Percentiles rank a stretch among this genome's conserved stretches.
phyloP scores from a whole-genome alignment of 2,888 invertebrate genomes.

The Plutella xylostella region DNA sequence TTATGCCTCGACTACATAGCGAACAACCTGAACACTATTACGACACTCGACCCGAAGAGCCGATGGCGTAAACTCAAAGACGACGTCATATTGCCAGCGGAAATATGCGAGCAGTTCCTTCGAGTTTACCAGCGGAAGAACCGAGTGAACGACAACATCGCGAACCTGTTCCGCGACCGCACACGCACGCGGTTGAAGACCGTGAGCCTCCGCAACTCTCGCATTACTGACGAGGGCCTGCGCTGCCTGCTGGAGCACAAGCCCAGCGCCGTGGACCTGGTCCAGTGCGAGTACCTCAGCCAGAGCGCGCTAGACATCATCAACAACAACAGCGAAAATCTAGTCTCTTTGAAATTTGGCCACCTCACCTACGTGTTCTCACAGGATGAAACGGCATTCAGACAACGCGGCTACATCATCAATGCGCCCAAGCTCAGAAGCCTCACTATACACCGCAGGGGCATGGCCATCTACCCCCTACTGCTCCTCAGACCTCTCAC shows the following conservation, averaged over 20 bases:
- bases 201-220: slow-evolving; percentile 77
- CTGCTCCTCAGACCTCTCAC: slow-evolving; percentile 70
- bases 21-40: slow-evolving; percentile 72
- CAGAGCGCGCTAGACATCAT: slow-evolving; percentile 74
- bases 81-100: slow-evolving; percentile 75
- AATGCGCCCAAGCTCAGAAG: slow-evolving; percentile 70
- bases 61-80: slow-evolving; percentile 66
- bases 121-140: slow-evolving; percentile 65
- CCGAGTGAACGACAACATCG: slow-evolving; percentile 75
- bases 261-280: slow-evolving; percentile 79
- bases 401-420: slow-evolving; percentile 64
- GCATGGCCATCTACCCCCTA: slow-evolving; percentile 55
- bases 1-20: slow-evolving; percentile 74
- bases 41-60: slow-evolving; percentile 46
- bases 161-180: slow-evolving; percentile 78
- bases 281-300: slow-evolving; percentile 78
- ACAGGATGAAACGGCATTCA: slow-evolving; percentile 45
- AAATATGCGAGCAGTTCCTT: slow-evolving; percentile 78
- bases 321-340: slow-evolving; percentile 75
- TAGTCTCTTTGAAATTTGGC: slow-evolving; percentile 78
- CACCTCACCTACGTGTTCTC: slow-evolving; percentile 74
- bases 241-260: slow-evolving; percentile 79
- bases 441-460: slow-evolving; percentile 64
- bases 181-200: slow-evolving; percentile 74
- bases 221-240: slow-evolving; percentile 78